These are phyloP conservation scores for Belgica antarctica DNA, from an alignment of 2,888 invertebrate genomes.

Conservation along the genomic window DNA sequence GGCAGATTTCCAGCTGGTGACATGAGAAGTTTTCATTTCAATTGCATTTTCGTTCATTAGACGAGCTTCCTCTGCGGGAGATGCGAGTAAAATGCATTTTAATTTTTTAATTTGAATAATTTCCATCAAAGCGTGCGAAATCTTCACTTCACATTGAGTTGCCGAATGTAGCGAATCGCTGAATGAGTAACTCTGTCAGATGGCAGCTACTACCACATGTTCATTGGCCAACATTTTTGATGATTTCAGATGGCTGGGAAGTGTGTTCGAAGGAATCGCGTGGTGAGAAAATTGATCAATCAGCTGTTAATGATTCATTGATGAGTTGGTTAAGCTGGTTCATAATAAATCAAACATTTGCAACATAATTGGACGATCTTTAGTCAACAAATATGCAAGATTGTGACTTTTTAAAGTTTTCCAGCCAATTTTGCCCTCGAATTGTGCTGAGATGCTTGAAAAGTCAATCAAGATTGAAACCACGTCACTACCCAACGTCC, in stretches of 20 bases:
- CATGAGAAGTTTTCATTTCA: neutral
- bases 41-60: neutral
- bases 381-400: conserved; percentile 9
- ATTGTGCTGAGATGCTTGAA: neutral
- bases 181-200: neutral
- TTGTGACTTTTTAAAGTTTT: too few relatives aligned
- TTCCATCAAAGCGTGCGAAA: conserved; percentile 4
- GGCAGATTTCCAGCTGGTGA: too few relatives aligned
- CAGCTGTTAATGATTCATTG: too few relatives aligned
- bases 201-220: neutral
- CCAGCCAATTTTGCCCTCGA: neutral
- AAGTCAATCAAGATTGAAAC: neutral
- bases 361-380: too few relatives aligned
- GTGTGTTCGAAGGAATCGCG: neutral
- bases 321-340: too few relatives aligned
- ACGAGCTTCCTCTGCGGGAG: conserved; percentile 7
- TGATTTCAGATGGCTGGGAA: neutral
- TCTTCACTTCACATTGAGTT: neutral
- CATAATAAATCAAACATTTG: too few relatives aligned
- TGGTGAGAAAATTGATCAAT: too few relatives aligned
- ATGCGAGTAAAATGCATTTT: conserved; percentile 21
- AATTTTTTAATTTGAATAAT: neutral
- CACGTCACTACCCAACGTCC: neutral
- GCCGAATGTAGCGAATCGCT: neutral
- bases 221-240: conserved; percentile 19